Evolutionary conservation across 2,113 vertebrate genomes (phyloP), one percentile per base, ranked within the genome.

Genomic region (Cygnus atratus): DNA sequence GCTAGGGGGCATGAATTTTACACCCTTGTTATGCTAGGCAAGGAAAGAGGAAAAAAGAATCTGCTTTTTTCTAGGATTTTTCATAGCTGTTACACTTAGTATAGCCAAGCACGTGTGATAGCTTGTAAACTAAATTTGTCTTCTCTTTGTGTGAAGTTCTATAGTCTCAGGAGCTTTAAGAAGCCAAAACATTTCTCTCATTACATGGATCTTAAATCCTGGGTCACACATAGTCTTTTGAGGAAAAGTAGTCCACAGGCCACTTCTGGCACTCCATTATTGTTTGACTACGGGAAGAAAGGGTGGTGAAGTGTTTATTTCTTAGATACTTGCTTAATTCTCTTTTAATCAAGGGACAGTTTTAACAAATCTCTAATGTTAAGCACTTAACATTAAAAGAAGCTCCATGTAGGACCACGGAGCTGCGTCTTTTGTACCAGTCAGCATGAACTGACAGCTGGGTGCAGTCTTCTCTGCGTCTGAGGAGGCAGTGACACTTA

Each of bases 1-100:
- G 74, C 84, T 87, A 94, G 87, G 52, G 74, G 77, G 87, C 74
- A 68, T 48, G 25, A 68, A 91, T 92, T 92, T 92, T 93, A 75
- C 65, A 88, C 20, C 67, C 67, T 33, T 1, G 1, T 54, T 80
- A 61, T 29, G 21, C 26, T 50, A 77, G 29, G 20, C 83, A 88
- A 71, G 3, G 17, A 59, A 73, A 79, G 18, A 44, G 5, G 22
- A 26, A 84, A 37, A 77, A 57, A n/a, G 1, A 35, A 68, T 8
- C 37, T 52, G 10, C 12, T 92, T 67, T 78, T 67, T 84, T 33
- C 35, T 50, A 55, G 17, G 29, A 87, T 20, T 75, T 57, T 94
- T 84, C n/a, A 44, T 5, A n/a, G 70, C 5, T 86, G 10, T 71
- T 82, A 72, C 75, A 90, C 18, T 70, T 75, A n/a, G 13, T 28